These are phyloP conservation scores for Clupea harengus DNA, from an alignment of 2,113 vertebrate genomes.

Conservation along the genomic window DNA sequence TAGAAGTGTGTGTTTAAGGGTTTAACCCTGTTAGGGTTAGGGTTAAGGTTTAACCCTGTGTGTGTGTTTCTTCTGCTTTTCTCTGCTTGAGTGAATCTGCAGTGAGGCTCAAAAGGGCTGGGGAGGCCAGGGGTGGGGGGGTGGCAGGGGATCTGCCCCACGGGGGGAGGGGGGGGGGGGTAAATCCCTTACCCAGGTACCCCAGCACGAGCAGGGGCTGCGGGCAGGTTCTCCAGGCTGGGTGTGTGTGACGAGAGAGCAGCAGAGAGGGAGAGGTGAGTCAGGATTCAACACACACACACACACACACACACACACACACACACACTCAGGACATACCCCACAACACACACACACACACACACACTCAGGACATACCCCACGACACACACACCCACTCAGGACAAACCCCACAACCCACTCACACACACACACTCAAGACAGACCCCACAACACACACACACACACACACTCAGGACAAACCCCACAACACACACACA, in stretches of 20 bases:
- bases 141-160: not conserved
- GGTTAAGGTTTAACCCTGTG: too few species aligned
- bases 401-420: too few species aligned
- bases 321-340: not conserved
- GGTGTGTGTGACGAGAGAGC: constrained; percentile 45
- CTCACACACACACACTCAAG: not conserved
- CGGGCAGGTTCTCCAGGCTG: constrained; percentile 73
- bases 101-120: not conserved
- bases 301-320: not conserved
- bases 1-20: too few species aligned
- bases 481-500: too few species aligned
- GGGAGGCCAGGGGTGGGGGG: not conserved
- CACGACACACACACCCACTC: not conserved
- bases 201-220: constrained; percentile 76
- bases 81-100: too few species aligned
- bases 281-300: not conserved
- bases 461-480: not conserved
- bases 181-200: constrained; percentile 75
- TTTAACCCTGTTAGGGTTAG: too few species aligned
- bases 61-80: too few species aligned
- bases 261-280: constrained; percentile 41
- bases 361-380: too few species aligned
- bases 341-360: not conserved
- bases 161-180: constrained; percentile 26
- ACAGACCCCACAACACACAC: not conserved